A percentile compares a stretch with the other conserved stretches of the same genome.
phyloP scores from a whole-genome alignment of 2,113 vertebrate species.

The Malurus alboscapulatus region DNA sequence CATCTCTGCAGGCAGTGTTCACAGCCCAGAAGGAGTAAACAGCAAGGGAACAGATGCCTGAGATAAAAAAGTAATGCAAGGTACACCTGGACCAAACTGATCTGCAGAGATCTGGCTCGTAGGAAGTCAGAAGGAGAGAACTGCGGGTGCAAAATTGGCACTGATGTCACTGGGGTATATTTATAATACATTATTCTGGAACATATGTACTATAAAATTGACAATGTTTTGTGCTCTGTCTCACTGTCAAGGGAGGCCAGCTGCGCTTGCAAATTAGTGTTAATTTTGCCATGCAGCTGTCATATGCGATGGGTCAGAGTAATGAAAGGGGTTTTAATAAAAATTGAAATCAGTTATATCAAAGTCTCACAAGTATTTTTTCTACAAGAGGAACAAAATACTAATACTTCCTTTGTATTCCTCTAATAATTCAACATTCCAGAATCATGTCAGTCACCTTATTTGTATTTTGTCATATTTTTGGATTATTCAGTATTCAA shows the following conservation, averaged over 20 bases:
- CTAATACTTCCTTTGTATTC: slow-evolving; percentile 44
- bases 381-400: slow-evolving; percentile 32
- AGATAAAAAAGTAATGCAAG: neutral
- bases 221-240: slow-evolving; percentile 2
- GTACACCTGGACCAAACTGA: neutral
- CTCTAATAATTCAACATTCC: neutral
- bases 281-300: slow-evolving; percentile 53
- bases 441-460: slow-evolving; percentile 19
- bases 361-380: neutral
- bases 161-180: neutral
- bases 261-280: slow-evolving; percentile 28
- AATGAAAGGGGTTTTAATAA: slow-evolving; percentile 24
- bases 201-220: neutral
- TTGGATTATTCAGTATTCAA: slow-evolving; percentile 51
- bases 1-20: neutral
- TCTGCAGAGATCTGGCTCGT: neutral
- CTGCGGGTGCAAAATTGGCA: neutral
- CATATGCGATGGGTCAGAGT: neutral
- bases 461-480: slow-evolving; percentile 54
- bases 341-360: slow-evolving; percentile 25
- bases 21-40: neutral
- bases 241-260: slow-evolving; percentile 10
- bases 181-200: neutral
- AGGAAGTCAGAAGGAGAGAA: neutral
- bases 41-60: neutral